A percentile compares a stretch with the other conserved stretches of the same genome.
Conservation (phyloP, 2,113 vertebrate genomes). For the Chloebia gouldiae region DNA sequence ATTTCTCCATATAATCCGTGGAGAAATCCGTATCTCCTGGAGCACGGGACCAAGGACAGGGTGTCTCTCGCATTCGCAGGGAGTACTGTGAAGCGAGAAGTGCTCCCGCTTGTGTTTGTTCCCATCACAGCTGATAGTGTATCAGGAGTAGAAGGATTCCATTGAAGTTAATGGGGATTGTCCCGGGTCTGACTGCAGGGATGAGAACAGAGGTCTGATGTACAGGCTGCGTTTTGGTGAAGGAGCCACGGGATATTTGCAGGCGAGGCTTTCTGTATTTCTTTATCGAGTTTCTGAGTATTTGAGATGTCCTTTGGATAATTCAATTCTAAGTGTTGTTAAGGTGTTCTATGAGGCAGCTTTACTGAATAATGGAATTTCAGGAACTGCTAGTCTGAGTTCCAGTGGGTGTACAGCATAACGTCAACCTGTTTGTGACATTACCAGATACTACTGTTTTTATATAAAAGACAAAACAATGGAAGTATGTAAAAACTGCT, state of each 20-base stretch:
- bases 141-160: neutral
- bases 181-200: neutral
- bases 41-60: neutral
- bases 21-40: neutral
- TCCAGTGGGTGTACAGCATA: neutral
- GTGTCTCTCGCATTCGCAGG: neutral
- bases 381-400: neutral
- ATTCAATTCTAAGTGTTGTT: neutral
- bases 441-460: neutral
- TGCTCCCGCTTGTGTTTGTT: neutral
- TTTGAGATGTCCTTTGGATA: neutral
- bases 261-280: neutral
- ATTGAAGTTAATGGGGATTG: neutral
- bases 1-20: fast-evolving
- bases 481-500: neutral
- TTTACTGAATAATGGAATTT: neutral
- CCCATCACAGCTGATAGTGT: fast-evolving
- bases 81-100: neutral
- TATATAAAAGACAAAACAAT: neutral
- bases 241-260: neutral
- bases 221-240: neutral
- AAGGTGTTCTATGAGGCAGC: neutral
- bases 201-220: neutral
- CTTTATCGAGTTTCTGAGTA: neutral
- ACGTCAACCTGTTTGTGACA: neutral